Percentiles rank a stretch among this genome's conserved stretches.
Conservation (phyloP, 92 coral and sea anemone species). For the Anthopleura xanthogrammica region DNA sequence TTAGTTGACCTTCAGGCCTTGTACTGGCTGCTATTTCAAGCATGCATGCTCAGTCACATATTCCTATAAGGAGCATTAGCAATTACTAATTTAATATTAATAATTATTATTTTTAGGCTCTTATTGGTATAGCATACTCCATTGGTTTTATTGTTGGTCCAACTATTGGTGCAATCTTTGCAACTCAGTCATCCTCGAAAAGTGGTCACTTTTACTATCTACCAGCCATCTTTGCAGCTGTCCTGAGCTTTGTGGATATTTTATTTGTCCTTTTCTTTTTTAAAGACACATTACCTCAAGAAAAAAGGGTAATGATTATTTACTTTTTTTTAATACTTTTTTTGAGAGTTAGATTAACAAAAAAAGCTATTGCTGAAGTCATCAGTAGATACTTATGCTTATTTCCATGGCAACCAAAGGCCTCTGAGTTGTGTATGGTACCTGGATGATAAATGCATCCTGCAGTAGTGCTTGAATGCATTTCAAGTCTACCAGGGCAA, state of each 20-base stretch:
- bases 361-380: too few relatives aligned
- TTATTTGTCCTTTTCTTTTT: slow-evolving; percentile 62
- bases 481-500: too few relatives aligned
- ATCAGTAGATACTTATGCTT: too few relatives aligned
- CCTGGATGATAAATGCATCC: too few relatives aligned
- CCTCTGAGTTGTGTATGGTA: too few relatives aligned
- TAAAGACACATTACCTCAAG: slow-evolving; percentile 81
- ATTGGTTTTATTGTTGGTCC: slow-evolving; percentile 96
- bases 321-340: neutral
- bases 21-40: too few relatives aligned
- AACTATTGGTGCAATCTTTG: slow-evolving; percentile 90
- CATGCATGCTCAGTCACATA: too few relatives aligned
- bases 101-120: slow-evolving; percentile 59
- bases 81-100: neutral
- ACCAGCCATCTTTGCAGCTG: slow-evolving; percentile 83
- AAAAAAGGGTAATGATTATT: slow-evolving; percentile 71
- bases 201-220: slow-evolving; percentile 75
- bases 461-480: too few relatives aligned
- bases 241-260: slow-evolving; percentile 69
- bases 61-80: too few relatives aligned
- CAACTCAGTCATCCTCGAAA: slow-evolving; percentile 64
- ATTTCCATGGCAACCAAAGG: too few relatives aligned
- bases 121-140: slow-evolving; percentile 91
- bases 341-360: too few relatives aligned
- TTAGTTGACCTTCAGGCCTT: too few relatives aligned